These are phyloP conservation scores for Podarcis cretensis DNA, from an alignment of 2,113 vertebrate species.

Conservation along the genomic window DNA sequence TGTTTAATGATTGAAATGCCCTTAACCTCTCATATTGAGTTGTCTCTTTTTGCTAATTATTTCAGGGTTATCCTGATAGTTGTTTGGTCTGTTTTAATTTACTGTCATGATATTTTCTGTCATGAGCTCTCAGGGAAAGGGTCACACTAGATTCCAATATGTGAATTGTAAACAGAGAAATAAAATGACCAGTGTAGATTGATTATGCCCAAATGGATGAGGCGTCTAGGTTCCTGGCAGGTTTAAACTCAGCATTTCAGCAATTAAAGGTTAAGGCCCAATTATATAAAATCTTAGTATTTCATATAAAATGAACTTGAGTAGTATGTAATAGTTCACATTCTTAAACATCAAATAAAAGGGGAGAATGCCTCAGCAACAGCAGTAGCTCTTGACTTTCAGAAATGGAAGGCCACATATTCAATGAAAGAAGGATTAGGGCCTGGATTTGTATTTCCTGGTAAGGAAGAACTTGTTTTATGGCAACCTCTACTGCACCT, in stretches of 20 bases:
- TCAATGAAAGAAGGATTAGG: constrained; percentile 26
- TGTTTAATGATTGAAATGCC: neutral
- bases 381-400: neutral
- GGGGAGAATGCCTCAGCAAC: neutral
- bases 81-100: no score
- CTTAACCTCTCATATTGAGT: neutral
- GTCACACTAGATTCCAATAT: no score
- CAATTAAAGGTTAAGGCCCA: no score
- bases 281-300: no score
- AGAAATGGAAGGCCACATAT: constrained; percentile 9
- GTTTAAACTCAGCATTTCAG: neutral
- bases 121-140: no score
- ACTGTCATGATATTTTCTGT: no score
- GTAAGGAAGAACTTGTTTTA: constrained; percentile 23
- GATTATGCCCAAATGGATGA: neutral
- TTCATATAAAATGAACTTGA: no score
- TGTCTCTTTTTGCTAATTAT: neutral
- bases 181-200: neutral
- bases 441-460: neutral
- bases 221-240: neutral
- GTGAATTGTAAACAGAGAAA: neutral
- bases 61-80: neutral
- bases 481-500: neutral
- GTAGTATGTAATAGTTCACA: no score
- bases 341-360: no score